Percentiles rank a stretch among this genome's conserved stretches.
Evolutionary conservation across 2,797 vertebrate genomes (phyloP).

Genomic region (Momotus momota): DNA sequence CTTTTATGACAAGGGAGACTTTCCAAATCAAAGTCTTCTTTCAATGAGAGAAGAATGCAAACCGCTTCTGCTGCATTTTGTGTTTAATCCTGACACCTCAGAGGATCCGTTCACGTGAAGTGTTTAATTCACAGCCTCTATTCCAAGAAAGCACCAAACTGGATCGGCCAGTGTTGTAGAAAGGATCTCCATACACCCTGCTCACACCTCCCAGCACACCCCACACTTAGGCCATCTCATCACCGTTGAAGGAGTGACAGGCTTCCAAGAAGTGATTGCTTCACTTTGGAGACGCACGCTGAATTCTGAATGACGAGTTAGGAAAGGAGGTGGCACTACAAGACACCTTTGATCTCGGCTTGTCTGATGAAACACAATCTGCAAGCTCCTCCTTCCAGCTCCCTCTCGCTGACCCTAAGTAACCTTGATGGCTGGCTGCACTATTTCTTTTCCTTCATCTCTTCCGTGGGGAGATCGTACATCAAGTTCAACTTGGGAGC

Average conservation of each 20-base stretch:
- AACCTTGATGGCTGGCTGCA: conserved; percentile 8
- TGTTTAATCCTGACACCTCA: not conserved
- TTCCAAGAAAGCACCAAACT: not conserved
- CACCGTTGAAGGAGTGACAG: no score
- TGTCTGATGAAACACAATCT: not conserved
- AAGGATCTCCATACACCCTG: accelerated
- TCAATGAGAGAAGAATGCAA: not conserved
- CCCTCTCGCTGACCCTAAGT: not conserved
- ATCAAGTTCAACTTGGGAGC: not conserved
- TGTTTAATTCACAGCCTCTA: not conserved
- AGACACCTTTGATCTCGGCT: conserved; percentile 25
- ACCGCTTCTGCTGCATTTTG: not conserved
- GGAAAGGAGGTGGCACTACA: not conserved
- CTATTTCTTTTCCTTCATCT: not conserved
- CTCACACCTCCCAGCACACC: not conserved
- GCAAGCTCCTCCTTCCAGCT: not conserved
- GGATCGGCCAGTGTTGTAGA: not conserved
- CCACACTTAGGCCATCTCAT: not conserved
- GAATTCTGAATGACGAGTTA: not conserved
- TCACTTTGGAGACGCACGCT: not conserved
- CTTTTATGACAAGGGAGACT: not conserved
- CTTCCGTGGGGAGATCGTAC: not conserved
- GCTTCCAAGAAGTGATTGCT: not conserved
- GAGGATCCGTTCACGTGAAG: not conserved
- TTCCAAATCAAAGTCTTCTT: not conserved